Conservation (phyloP, 2,888 invertebrate species). For the Pediacus dermestoides region DNA sequence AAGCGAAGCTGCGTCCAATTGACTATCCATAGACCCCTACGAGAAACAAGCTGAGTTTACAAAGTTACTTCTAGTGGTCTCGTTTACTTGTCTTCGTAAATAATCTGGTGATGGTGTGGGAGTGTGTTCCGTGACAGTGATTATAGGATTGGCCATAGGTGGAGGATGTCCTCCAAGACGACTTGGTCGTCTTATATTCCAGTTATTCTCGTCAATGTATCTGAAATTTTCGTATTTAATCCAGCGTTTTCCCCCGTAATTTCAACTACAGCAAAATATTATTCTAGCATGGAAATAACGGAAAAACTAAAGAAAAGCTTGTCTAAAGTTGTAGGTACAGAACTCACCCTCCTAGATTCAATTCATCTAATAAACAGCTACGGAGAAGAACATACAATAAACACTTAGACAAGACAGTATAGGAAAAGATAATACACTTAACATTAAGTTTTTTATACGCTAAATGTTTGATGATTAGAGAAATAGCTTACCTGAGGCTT, state of each 20-base stretch:
- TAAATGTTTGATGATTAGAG: too few species aligned
- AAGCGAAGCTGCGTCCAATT: slow-evolving; percentile 68
- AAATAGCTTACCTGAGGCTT: slow-evolving; percentile 75
- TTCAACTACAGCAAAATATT: neutral
- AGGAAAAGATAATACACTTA: slow-evolving; percentile 6
- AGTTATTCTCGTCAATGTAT: slow-evolving; percentile 68
- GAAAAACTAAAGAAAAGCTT: neutral
- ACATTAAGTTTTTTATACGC: neutral
- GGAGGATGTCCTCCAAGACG: slow-evolving; percentile 54
- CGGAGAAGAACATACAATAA: slow-evolving; percentile 38
- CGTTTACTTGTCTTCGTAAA: slow-evolving; percentile 74
- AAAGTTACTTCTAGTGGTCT: too few species aligned
- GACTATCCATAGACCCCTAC: slow-evolving; percentile 81
- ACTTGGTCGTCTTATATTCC: slow-evolving; percentile 59
- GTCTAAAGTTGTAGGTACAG: neutral
- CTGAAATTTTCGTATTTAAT: slow-evolving; percentile 48
- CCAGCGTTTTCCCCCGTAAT: too few species aligned
- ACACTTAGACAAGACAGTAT: slow-evolving; percentile 2
- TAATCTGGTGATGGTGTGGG: slow-evolving; percentile 89
- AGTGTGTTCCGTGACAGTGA: slow-evolving; percentile 94
- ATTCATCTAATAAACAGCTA: slow-evolving; percentile 86
- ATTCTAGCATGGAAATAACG: neutral
- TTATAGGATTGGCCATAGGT: slow-evolving; percentile 86
- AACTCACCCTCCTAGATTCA: slow-evolving; percentile 77
- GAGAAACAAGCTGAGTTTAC: too few species aligned